Percentiles rank a stretch among this genome's conserved stretches.
These are phyloP conservation scores for Protaetia brevitarsis DNA, from an alignment of 1,140 invertebrate genomes.

Conservation along the genomic window DNA sequence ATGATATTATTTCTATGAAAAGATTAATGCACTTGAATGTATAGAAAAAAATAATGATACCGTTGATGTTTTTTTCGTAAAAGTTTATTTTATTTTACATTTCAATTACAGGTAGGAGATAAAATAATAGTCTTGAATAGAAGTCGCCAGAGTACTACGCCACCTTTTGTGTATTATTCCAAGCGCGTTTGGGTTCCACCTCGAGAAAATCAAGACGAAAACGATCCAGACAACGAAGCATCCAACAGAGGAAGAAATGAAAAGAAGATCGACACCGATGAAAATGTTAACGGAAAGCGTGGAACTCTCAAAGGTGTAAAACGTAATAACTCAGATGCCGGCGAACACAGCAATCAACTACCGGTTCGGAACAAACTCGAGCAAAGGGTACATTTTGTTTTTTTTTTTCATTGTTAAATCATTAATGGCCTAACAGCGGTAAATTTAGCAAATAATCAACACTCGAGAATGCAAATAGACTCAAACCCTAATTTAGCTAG, in stretches of 20 bases:
- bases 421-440: no score
- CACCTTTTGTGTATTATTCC: constrained; percentile 42
- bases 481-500: no score
- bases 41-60: no score
- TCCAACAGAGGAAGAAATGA: neutral
- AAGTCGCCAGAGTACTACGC: constrained; percentile 50
- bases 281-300: constrained; percentile 69
- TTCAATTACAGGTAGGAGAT: constrained; percentile 56
- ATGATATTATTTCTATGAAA: no score
- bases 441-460: no score
- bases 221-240: constrained; percentile 2
- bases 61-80: no score
- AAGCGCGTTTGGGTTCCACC: constrained; percentile 29
- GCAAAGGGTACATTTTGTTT: neutral
- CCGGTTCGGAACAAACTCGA: neutral
- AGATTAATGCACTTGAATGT: no score
- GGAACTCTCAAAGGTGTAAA: constrained; percentile 52
- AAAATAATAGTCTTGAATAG: constrained; percentile 65
- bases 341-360: neutral
- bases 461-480: no score
- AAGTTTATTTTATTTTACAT: no score
- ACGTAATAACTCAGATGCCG: constrained; percentile 12
- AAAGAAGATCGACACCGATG: constrained; percentile 58
- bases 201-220: neutral
- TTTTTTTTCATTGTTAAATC: no score